Conservation (phyloP, 2,113 vertebrate genomes). For the Xerus inauris region DNA sequence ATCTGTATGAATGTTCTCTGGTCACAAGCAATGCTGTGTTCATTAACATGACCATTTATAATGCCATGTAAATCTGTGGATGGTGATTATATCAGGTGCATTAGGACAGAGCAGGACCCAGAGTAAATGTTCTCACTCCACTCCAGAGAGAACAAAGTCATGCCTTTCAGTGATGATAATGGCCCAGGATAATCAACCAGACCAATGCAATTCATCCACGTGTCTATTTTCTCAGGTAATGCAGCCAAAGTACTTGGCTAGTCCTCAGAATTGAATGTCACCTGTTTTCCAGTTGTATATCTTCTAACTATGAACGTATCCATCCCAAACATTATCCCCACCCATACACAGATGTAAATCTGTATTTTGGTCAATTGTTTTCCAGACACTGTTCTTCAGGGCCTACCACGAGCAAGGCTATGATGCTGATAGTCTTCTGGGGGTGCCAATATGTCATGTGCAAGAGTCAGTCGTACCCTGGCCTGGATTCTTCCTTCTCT, state of each 20-base stretch:
- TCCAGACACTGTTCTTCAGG: neutral
- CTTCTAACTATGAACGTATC: neutral
- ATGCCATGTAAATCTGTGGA: neutral
- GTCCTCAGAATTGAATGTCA: neutral
- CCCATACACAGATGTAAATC: rapidly evolving
- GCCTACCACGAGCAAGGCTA: too few relatives aligned
- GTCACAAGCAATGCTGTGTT: neutral
- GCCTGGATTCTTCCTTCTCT: neutral
- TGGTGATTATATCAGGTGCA: neutral
- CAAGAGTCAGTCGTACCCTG: neutral
- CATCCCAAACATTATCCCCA: neutral
- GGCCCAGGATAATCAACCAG: neutral
- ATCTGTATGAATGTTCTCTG: neutral
- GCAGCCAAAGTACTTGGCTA: neutral
- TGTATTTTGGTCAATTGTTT: neutral
- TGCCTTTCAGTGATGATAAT: neutral
- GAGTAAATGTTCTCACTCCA: neutral
- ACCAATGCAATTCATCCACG: neutral
- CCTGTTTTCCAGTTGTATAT: neutral
- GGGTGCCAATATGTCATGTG: too few relatives aligned
- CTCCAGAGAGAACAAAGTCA: neutral
- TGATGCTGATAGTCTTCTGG: neutral
- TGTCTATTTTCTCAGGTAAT: neutral
- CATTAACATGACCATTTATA: neutral
- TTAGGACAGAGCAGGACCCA: neutral